Base-by-base conservation (phyloP, 2,797 vertebrate species). In the Acrocephalus scirpaceus region DNA sequence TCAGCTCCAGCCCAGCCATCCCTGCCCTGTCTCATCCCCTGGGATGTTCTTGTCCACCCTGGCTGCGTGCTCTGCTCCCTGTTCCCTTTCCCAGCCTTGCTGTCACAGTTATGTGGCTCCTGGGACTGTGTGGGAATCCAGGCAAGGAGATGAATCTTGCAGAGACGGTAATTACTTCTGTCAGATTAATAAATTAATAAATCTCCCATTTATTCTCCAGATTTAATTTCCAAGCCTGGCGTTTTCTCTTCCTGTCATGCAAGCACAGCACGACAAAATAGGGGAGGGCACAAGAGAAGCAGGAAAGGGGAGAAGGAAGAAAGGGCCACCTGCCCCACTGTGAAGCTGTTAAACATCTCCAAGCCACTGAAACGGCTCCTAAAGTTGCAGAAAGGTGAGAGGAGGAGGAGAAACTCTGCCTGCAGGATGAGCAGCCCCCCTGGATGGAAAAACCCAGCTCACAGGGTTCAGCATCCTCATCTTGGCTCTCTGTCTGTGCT, bases 91-190 rank as follows among this genome's bases (percentile, higher is more conserved):
- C 48, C 79, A 86, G 65, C 47, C 75, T 73, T 16, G 6, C 51
- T 54, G 54, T 34, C 32, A 9, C 32, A 23, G 21, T 70, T 74
- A n/a, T 27, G 86, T 5, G 15, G 40, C 83, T 74, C 87, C 44
- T 29, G 79, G 88, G 92, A 81, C 51, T 7, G 1, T 92, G 69
- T 19, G 78, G 78, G 88, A 83, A 23, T 85, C 83, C 86, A 73
- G 83, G 90, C 94, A 90, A 94, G 76, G 74, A 96, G 96, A 91
- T 81, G 70, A 93, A 93, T 96, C 96, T 93, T 72, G 91, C 86
- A 85, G 96, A 97, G 95, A 79, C 34, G 48, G 88, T 97, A 97
- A 98, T 98, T 97, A 97, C 95, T 92, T 95, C 88, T 97, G 97
- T 94, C 94, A 95, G 96, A 96, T 96, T 98, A 97, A 97, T 97